Base-by-base conservation (phyloP, 2,113 vertebrate genomes). In the Cichladusa arquata region DNA sequence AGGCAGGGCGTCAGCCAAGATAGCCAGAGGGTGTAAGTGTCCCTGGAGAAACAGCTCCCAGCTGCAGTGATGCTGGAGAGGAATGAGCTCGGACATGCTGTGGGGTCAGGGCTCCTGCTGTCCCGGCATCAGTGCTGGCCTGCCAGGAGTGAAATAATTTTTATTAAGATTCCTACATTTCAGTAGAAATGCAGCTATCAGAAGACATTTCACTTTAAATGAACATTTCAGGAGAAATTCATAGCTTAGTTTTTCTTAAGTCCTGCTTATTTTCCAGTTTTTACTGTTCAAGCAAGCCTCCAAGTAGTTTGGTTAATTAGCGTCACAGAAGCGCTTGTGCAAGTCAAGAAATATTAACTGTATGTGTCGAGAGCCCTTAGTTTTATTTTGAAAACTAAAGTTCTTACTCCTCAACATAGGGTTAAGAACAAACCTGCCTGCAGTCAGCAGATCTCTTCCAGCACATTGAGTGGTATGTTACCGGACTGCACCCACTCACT, bases 81-180 rank as follows among this genome's bases (percentile, higher is more conserved):
- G 99, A 99, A 98, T 99, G 99, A 53, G 99, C 99, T 65, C 99
- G 98, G 61, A 99, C 98, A 31, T 99, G 99, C 97, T 99, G 99
- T 9, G 99, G 99, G 85, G 99, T 98, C 95, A 99, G 97, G 4
- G 98, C 97, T 33, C 99, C 99, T 14, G 98, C 99, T 14, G 98
- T 98, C 93, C 99, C 99, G 45, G 98, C 99, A 86, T 99, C 99
- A 19, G 99, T 99, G 97, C 99, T 99, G 83, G 99, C 99, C 99
- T 99, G 96, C 33, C 47, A 65, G 92, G 92, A 96, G 67, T 53
- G 56, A 97, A 96, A 89, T 85, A 51, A 79, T 80, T 88, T 26
- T 71, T 74, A 60, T 78, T 93, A 94, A 85, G 40, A 77, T 34
- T 78, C 57, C 54, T 73, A 0, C 22, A 86, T 65, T 77, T 85